phyloP scores from a whole-genome alignment of 2,797 vertebrate species.

The Graptemys geographica region DNA sequence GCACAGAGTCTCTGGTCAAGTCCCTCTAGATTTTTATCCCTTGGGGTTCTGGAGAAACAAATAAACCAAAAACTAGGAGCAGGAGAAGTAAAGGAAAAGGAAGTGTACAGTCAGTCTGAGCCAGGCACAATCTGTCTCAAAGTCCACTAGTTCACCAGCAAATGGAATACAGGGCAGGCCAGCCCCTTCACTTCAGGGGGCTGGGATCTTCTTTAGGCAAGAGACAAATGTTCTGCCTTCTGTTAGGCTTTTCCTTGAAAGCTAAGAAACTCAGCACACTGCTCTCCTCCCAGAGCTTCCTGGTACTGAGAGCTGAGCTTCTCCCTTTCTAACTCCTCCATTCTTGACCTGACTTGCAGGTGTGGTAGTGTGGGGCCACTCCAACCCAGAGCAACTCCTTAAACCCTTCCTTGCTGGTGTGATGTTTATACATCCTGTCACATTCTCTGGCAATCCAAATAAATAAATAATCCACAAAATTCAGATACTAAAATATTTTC shows the following conservation, averaged over 20 bases:
- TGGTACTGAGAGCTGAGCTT: neutral
- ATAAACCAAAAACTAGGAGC: too few species aligned
- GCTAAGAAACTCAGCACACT: neutral
- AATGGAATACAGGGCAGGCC: neutral
- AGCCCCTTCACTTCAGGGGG: neutral
- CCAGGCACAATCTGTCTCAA: neutral
- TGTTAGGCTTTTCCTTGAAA: neutral
- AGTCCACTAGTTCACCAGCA: neutral
- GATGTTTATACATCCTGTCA: neutral
- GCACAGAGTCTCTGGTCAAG: neutral
- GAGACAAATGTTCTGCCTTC: neutral
- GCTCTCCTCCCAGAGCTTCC: neutral
- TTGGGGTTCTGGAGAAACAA: too few species aligned
- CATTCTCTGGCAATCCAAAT: neutral
- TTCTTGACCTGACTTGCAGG: neutral
- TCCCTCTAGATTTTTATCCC: too few species aligned
- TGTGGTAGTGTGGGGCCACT: neutral
- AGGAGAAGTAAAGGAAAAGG: neutral
- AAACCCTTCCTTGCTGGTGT: neutral
- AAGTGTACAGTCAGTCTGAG: neutral
- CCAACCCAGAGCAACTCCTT: neutral
- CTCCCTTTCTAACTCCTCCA: neutral
- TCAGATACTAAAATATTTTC: fast-evolving
- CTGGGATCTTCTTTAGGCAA: neutral
- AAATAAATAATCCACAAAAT: neutral